These are phyloP conservation scores for Mayetiola destructor DNA, from an alignment of 2,888 invertebrate species.

Conservation along the genomic window DNA sequence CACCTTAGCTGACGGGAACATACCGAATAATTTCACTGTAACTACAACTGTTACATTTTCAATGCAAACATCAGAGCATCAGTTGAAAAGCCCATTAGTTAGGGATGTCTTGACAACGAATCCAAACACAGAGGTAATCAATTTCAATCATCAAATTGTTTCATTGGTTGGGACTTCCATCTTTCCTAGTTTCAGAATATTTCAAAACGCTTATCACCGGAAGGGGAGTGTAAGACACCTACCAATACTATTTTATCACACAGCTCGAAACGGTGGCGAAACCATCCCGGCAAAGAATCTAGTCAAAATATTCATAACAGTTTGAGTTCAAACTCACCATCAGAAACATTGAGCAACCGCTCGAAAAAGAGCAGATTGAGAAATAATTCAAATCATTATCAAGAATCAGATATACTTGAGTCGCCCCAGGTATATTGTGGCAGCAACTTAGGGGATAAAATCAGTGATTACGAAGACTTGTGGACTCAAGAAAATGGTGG, in stretches of 20 bases:
- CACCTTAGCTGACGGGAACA: constrained; percentile 34
- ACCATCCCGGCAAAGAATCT: constrained; percentile 41
- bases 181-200: constrained; percentile 42
- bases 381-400: constrained; percentile 57
- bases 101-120: constrained; percentile 33
- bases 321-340: constrained; percentile 30
- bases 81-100: constrained; percentile 26
- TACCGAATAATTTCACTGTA: constrained; percentile 60
- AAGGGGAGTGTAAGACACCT: constrained; percentile 38
- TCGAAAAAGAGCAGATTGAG: constrained; percentile 38
- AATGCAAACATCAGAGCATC: constrained; percentile 33
- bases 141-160: not conserved
- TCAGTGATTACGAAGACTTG: constrained; percentile 89
- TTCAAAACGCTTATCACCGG: constrained; percentile 55
- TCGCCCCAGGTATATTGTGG: constrained; percentile 69
- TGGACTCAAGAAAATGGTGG: constrained; percentile 53
- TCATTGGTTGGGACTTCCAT: not conserved
- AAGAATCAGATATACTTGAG: constrained; percentile 72
- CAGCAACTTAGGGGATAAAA: constrained; percentile 78
- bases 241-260: constrained; percentile 51
- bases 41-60: constrained; percentile 78
- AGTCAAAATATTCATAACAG: constrained; percentile 35
- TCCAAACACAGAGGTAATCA: constrained; percentile 23
- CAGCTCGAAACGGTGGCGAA: constrained; percentile 34
- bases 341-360: constrained; percentile 37